Evolutionary conservation across 2,888 invertebrate genomes (phyloP), one percentile per base, ranked within the genome.

Genomic region (Morpho achilles): DNA sequence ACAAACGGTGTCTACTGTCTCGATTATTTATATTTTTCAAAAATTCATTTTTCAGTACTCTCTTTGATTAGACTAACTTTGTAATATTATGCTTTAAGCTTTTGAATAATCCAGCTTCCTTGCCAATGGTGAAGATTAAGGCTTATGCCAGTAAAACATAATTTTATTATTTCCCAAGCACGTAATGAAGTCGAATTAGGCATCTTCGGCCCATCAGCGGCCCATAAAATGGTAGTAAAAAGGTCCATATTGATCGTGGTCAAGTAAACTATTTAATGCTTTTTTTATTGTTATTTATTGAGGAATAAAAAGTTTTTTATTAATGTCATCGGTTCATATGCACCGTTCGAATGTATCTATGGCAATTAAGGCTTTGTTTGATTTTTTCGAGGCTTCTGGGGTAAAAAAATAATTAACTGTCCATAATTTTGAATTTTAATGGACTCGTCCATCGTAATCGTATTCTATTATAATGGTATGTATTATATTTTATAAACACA

Each of bases 281-380:
- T 71, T 82, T 90, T 89, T 88, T 88, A 88, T 85, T 80, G 87
- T 87, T 87, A 88, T 90, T 90, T 87, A 88, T 89, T 73, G 83
- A 69, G 75, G 66, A 81, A 86, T 87, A 87, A 89, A 89, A 87
- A 71, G 65, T 71, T 78, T 42, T 81, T 86, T 83, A 82, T 87
- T 78, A 80, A 82, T 85, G 84, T 84, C 82, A 82, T 81, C 81
- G 79, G 77, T 73, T 79, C 72, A 67, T 72, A 73, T 72, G 76
- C 72, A 59, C 41, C 55, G 53, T 53, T 55, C n/a, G 49, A 44
- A 58, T 44, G 53, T 56, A 53, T 54, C 45, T 67, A 67, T 50
- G 48, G 56, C 50, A 59, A 67, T 67, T 67, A 66, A 60, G 44
- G 39, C 42, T 60, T 54, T 67, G 49, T 65, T 56, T 60, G 51